Conservation (phyloP, 2,888 invertebrate genomes). For the Cylloceria caligata region DNA sequence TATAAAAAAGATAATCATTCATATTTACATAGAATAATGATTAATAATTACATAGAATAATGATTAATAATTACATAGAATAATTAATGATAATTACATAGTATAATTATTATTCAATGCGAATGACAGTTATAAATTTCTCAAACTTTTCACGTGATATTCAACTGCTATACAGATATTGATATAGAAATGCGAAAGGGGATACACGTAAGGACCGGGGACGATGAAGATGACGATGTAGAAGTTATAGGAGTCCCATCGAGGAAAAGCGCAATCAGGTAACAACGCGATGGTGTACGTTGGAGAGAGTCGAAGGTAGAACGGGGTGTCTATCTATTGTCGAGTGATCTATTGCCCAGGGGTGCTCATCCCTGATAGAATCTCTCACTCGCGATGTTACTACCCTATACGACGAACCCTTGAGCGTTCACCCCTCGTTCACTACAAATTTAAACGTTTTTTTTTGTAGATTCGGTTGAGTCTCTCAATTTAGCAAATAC, state of each 20-base stretch:
- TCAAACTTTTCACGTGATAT: slow-evolving; percentile 2
- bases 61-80: too few species aligned
- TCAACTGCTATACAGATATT: slow-evolving; percentile 10
- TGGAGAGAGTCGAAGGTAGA: slow-evolving; percentile 29
- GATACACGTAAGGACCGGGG: slow-evolving; percentile 42
- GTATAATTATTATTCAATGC: neutral
- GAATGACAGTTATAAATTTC: neutral
- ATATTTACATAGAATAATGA: too few species aligned
- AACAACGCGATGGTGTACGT: slow-evolving; percentile 70
- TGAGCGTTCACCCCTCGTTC: neutral
- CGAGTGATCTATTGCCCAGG: slow-evolving; percentile 76
- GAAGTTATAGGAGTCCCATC: slow-evolving; percentile 65
- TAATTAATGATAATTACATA: too few species aligned
- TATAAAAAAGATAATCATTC: too few species aligned
- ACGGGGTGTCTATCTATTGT: slow-evolving; percentile 75
- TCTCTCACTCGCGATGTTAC: slow-evolving; percentile 11
- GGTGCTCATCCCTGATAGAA: slow-evolving; percentile 65
- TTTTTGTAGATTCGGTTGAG: neutral
- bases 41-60: too few species aligned
- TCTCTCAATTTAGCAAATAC: neutral
- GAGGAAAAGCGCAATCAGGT: slow-evolving; percentile 79
- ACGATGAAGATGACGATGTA: slow-evolving; percentile 61
- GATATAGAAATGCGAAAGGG: neutral
- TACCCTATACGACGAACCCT: neutral
- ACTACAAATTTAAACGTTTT: neutral